Conservation (phyloP, 2,797 vertebrate species). For the Sebastes hopkinsi region DNA sequence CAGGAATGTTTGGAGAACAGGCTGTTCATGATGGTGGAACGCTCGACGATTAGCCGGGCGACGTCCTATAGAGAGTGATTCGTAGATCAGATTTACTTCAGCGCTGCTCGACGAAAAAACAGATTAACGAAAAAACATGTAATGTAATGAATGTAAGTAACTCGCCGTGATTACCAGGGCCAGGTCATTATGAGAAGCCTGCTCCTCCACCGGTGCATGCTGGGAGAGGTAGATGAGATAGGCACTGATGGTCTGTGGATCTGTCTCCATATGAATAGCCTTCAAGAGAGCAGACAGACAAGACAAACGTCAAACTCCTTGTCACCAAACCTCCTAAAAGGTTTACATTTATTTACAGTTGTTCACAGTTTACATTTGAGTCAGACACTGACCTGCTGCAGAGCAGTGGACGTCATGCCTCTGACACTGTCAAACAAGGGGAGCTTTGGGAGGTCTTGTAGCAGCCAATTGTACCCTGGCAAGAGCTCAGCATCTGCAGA, state of each 20-base stretch:
- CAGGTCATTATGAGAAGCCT: conserved; percentile 93
- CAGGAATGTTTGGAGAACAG: conserved; percentile 93
- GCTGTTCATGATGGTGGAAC: conserved; percentile 98
- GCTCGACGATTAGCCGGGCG: conserved; percentile 94
- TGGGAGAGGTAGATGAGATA: conserved; percentile 98
- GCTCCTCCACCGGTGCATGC: conserved; percentile 95
- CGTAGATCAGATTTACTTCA: background rate
- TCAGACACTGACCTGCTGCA: conserved; percentile 90
- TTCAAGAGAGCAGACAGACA: conserved; percentile 54
- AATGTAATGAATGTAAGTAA: background rate
- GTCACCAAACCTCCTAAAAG: background rate
- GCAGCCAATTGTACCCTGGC: conserved; percentile 94
- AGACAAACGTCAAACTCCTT: background rate
- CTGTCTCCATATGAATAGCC: conserved; percentile 99
- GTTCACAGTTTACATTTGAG: background rate
- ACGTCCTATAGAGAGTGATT: conserved; percentile 84
- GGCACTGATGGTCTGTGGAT: conserved; percentile 96
- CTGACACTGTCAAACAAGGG: conserved; percentile 94
- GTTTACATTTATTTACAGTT: background rate
- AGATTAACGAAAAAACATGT: background rate
- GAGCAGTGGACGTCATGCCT: conserved; percentile 90
- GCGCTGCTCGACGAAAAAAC: background rate
- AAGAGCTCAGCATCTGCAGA: conserved; percentile 86
- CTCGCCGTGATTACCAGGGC: conserved; percentile 87
- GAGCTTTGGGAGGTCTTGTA: conserved; percentile 92